These are phyloP conservation scores for Brachyalestes nurse DNA, from an alignment of 2,797 vertebrate genomes.

Conservation along the genomic window DNA sequence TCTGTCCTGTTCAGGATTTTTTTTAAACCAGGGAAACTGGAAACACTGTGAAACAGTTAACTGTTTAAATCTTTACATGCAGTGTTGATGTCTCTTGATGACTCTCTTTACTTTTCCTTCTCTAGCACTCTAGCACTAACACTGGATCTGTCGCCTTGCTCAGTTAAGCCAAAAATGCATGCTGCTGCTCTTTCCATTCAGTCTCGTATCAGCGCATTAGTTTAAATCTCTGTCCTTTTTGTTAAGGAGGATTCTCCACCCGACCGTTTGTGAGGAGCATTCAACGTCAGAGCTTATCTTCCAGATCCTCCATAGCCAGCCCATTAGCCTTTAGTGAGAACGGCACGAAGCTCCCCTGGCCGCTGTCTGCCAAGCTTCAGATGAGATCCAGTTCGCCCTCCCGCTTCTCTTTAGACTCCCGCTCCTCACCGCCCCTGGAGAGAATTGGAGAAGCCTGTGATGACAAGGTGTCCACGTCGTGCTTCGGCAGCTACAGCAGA, in stretches of 20 bases:
- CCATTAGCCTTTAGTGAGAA: constrained; percentile 91
- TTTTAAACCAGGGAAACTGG: background rate
- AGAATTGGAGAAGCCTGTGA: constrained; percentile 91
- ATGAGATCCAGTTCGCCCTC: constrained; percentile 93
- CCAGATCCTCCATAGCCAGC: constrained; percentile 93
- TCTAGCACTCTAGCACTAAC: constrained; percentile 57
- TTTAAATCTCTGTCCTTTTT: constrained; percentile 58
- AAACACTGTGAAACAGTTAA: constrained; percentile 30
- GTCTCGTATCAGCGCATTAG: constrained; percentile 51
- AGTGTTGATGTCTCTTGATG: constrained; percentile 44
- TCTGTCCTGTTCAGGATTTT: background rate
- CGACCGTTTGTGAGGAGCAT: constrained; percentile 96
- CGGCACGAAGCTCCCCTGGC: constrained; percentile 90
- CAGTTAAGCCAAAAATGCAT: constrained; percentile 63
- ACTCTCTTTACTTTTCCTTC: constrained; percentile 52
- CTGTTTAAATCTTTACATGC: background rate
- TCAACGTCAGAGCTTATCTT: constrained; percentile 92
- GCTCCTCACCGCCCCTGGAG: constrained; percentile 90
- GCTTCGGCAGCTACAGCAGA: constrained; percentile 86
- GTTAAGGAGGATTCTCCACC: constrained; percentile 92
- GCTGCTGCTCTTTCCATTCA: constrained; percentile 57
- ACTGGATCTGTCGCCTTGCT: constrained; percentile 49
- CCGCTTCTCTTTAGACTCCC: constrained; percentile 93
- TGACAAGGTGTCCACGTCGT: constrained; percentile 92
- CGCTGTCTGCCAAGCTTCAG: constrained; percentile 91